Percentiles rank a stretch among this genome's conserved stretches.
Evolutionary conservation across 2,113 vertebrate species (phyloP).

Genomic region (Fregetta grallaria): DNA sequence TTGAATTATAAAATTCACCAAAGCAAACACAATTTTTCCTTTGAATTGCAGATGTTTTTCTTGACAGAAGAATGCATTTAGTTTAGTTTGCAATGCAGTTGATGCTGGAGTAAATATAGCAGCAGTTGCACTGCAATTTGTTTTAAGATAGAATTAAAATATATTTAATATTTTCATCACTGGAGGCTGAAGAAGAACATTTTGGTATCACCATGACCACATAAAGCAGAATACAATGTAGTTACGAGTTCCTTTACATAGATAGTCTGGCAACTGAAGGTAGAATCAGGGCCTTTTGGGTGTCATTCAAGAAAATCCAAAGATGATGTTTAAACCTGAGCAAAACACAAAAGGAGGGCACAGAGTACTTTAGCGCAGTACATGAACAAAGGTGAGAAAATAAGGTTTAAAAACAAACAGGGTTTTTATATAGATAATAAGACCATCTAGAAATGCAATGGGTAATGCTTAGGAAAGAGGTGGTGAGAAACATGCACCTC

Average conservation of each 20-base stretch:
- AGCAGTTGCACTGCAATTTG: background rate
- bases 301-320: background rate
- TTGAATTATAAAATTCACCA: background rate
- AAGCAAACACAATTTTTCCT: background rate
- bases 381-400: background rate
- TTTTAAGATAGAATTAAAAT: slow-evolving; percentile 1
- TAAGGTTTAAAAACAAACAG: background rate
- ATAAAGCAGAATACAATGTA: background rate
- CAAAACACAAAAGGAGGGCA: background rate
- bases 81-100: slow-evolving; percentile 22
- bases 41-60: background rate
- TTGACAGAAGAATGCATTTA: background rate
- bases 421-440: background rate
- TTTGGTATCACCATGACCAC: background rate
- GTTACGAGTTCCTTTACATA: background rate
- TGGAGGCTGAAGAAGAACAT: background rate
- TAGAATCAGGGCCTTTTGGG: background rate
- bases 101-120: slow-evolving; percentile 32
- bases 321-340: background rate
- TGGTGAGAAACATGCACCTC: background rate
- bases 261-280: background rate
- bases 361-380: background rate
- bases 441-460: background rate
- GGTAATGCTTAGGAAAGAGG: background rate
- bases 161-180: background rate